Base-by-base conservation (phyloP, 2,888 invertebrate genomes). In the Dastarcus helophoroides region DNA sequence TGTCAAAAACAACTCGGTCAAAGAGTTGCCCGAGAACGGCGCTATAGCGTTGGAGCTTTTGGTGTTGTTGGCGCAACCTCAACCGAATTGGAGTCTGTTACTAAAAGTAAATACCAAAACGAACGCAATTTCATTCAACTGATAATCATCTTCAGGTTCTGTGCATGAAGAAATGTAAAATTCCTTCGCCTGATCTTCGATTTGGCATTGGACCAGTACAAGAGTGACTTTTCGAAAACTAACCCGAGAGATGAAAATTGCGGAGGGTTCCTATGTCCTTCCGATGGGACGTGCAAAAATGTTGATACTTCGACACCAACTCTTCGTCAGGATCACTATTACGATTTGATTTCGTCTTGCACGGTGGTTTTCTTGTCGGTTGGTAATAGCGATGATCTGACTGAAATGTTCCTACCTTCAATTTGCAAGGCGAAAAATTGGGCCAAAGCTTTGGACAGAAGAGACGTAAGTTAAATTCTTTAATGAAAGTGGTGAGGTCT, bases 51-150 rank as follows among this genome's bases (percentile, higher is more conserved):
- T 84, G 32, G 84, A 85, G 44, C 52, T 85, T 14, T 70, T 71
- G 26, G 79, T 85, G 0, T 50, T 85, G 19, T 53, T 81, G 31
- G 73, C 78, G 1, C 83, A 83, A 46, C 84, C 85, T 0, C 83
- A 83, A 48, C 78, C 83, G 0, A 76, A 76, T 29, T 85, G 84
- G 84, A 63, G 77, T 1, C 68, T 77, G 38, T 55, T 85, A 12
- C 64, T 85, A 1, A 83, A 82, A 68, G 83, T 81, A 44, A n/a
- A n/a, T n/a, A n/a, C n/a, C n/a, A n/a, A n/a, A n/a, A n/a, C n/a
- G n/a, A n/a, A n/a, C 7, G 19, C 12, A 22, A 13, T 13, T 11
- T 22, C 10, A 11, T 14, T 7, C 6, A 16, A 30, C 14, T 7
- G 32, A 32, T 12, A 15, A 22, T 19, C 14, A 21, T 29, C 56